Evolutionary conservation across 2,113 vertebrate species (phyloP), one percentile per base, ranked within the genome.

Genomic region (Pristiophorus japonicus): DNA sequence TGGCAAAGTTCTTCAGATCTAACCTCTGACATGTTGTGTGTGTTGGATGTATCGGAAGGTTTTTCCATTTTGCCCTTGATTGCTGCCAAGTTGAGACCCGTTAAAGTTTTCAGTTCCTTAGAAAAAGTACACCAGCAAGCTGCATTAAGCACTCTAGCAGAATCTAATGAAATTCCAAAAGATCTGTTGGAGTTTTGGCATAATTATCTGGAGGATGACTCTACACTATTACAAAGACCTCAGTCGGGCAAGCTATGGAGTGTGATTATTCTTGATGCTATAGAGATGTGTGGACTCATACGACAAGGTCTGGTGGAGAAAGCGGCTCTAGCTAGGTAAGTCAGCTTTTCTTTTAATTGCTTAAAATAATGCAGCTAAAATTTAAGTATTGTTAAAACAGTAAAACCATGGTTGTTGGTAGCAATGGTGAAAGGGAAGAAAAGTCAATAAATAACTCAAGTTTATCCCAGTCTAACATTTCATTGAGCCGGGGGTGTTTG

Each of bases 301-400:
- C 98, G 99, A 96, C 98, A 99, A 97, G 99, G 99, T 95, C 97
- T 99, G 96, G 98, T 99, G 98, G 99, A 99, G 97, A 99, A 99
- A 96, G 99, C 99, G 3, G 98, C 98, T 1, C 97, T 99, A 96
- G 99, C 99, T 96, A 98, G 99, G 99, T 99, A 94, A 70, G 93
- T 67, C 93, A 70, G 24, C 22, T 94, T 67, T 73, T 70, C 10
- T 45, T 88, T 30, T 67, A 42, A 63, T 92, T 65, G 55, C n/a
- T 63, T 65, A 94, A 45, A 94, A 66, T 6, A 34, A 90, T 66
- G 11, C 4, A 45, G 12, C 42, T 51, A 18, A 94, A 94, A 42
- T 45, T 1, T 20, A 47, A 47, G 38, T 42, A 38, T 67, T 38
- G 34, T 7, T 63, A 45, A 91, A 63, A 65, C 45, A 45, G 24